These are phyloP conservation scores for Drosophila mimetica DNA, from an alignment of 2,888 invertebrate genomes.

Conservation along the genomic window DNA sequence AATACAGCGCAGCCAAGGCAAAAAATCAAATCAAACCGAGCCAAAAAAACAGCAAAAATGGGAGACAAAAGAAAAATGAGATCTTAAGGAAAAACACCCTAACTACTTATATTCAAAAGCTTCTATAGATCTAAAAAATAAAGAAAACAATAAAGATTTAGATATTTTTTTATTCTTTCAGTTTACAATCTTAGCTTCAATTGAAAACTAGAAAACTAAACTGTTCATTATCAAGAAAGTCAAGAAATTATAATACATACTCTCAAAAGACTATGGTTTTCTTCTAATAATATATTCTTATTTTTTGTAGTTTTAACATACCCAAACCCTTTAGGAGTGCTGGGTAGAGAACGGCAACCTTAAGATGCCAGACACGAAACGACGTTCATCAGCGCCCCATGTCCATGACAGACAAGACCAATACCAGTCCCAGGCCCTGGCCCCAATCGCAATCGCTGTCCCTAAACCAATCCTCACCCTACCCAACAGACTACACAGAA, in stretches of 20 bases:
- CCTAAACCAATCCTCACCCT: constrained; percentile 19
- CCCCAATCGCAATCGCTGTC: constrained; percentile 7
- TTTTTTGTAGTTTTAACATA: constrained; percentile 7
- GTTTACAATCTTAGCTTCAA: no score
- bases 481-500: constrained; percentile 5
- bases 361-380: constrained; percentile 77
- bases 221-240: no score
- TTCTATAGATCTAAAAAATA: no score
- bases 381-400: constrained; percentile 69
- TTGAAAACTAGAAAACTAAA: no score
- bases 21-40: constrained; percentile 35
- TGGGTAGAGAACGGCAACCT: constrained; percentile 47
- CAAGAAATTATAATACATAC: no score
- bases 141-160: no score
- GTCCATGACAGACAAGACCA: constrained; percentile 48
- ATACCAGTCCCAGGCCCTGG: constrained; percentile 14
- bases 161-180: no score
- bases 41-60: not conserved
- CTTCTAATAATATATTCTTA: no score
- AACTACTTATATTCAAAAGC: no score
- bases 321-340: not conserved
- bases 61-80: not conserved
- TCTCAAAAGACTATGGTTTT: no score
- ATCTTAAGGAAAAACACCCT: not conserved
- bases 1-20: constrained; percentile 61